phyloP scores from a whole-genome alignment of 2,888 invertebrate genomes.

The Amaurobius ferox region DNA sequence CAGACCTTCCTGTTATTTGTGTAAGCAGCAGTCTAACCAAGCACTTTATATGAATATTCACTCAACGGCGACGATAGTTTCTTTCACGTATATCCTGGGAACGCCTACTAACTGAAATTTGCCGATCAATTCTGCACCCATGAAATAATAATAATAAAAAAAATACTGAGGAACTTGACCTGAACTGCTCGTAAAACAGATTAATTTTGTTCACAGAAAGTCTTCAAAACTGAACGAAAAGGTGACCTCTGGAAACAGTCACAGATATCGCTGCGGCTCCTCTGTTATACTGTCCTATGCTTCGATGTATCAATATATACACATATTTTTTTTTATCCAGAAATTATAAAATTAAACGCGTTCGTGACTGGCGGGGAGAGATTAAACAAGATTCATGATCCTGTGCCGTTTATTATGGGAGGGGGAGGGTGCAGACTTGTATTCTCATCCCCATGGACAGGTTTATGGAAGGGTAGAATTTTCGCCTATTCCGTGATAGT shows the following conservation, averaged over 20 bases:
- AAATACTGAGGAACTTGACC: background rate
- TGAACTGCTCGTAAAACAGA: background rate
- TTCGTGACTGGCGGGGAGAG: conserved; percentile 1
- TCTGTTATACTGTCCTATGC: background rate
- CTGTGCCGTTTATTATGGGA: background rate
- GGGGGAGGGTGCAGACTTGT: background rate
- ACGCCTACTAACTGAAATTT: conserved; percentile 50
- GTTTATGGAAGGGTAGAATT: background rate
- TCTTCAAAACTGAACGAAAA: background rate
- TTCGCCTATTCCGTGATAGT: background rate
- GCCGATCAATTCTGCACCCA: conserved; percentile 51
- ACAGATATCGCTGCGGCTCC: no score
- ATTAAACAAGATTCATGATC: conserved; percentile 14
- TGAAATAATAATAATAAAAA: background rate
- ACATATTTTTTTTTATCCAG: background rate
- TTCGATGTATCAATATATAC: background rate
- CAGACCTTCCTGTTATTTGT: background rate
- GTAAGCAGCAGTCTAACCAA: background rate
- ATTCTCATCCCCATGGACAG: background rate
- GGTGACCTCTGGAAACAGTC: background rate
- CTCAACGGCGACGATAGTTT: background rate
- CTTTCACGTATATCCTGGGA: background rate
- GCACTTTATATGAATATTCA: conserved; percentile 7
- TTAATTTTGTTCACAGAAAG: background rate
- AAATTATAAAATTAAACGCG: conserved; percentile 4